phyloP scores from a whole-genome alignment of 2,888 invertebrate species.

The Coelopa pilipes region DNA sequence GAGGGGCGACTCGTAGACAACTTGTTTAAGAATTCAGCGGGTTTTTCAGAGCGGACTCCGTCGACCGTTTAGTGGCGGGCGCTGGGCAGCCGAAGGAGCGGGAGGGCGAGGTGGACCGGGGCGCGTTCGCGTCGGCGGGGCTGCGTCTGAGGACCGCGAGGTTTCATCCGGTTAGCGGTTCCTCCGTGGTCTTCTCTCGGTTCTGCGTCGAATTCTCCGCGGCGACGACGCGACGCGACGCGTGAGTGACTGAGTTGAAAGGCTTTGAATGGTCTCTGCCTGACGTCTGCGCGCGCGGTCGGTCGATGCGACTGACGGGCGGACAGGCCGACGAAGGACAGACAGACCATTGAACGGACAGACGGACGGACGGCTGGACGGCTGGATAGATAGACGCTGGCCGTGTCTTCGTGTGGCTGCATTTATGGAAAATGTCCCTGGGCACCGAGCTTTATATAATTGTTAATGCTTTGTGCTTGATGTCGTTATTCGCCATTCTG shows the following conservation, averaged over 20 bases:
- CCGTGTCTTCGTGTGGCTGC: neutral
- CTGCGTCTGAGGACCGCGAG: neutral
- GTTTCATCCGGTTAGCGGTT: slow-evolving; percentile 30
- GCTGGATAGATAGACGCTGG: no score
- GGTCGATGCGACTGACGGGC: neutral
- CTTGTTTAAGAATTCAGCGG: slow-evolving; percentile 31
- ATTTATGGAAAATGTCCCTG: slow-evolving; percentile 8
- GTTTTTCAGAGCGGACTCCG: neutral
- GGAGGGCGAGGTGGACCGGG: neutral
- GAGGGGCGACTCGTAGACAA: slow-evolving; percentile 14
- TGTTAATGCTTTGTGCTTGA: neutral
- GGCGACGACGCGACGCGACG: no score
- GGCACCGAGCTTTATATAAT: slow-evolving; percentile 20
- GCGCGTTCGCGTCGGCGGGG: neutral
- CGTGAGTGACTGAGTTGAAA: no score
- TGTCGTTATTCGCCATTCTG: no score
- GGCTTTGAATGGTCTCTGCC: slow-evolving; percentile 16
- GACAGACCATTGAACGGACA: no score
- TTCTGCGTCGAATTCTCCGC: neutral
- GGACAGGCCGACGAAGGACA: neutral
- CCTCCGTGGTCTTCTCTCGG: neutral
- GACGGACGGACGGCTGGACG: no score
- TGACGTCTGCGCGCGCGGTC: neutral
- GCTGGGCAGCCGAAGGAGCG: slow-evolving; percentile 4
- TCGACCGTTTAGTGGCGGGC: neutral